Base-by-base conservation (phyloP, 1,140 invertebrate genomes). In the Brachionus koreanus region DNA sequence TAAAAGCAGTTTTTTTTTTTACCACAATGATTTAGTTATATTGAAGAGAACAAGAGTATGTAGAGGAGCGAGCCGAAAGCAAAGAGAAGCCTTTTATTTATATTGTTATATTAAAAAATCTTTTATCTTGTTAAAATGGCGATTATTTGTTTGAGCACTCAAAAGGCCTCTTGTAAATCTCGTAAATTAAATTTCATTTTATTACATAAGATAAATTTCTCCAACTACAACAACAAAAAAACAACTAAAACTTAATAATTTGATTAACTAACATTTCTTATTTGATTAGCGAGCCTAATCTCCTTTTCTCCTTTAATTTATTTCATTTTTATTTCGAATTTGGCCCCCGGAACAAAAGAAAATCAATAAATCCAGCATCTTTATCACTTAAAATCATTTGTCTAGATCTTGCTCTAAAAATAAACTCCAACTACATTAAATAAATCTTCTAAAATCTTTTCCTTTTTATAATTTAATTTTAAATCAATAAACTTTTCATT, bases 41-140 rank as follows among this genome's bases (percentile, higher is more conserved):
- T n/a, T 25, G 49, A 57, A 19, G 19, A 23, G 19, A 57, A 57
- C 6, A 19, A 19, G 19, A 57, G 19, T 13, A 19, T 16, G 4
- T 52, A 16, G 49, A 23, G 19, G 49, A 5, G 16, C n/a, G 16
- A 19, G 19, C 49, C 19, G 19, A 57, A 16, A 57, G 49, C 49
- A 57, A 57, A 57, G 49, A 57, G 49, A 57, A 57, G 49, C 49
- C 49, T 57, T 57, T 57, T 57, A 57, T 57, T 57, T 57, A 23
- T 57, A 57, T 57, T 57, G 16, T 57, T 19, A 57, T 57, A 57
- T 57, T 57, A 57, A 57, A 57, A 42, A 57, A 57, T 19, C 49
- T 23, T 57, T 57, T 57, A 57, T 57, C 49, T 57, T 57, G 49
- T 57, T 57, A 57, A 57, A 57, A 57, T 16, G 49, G 49, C 49